phyloP scores from a whole-genome alignment of 2,797 vertebrate genomes.

The Falco biarmicus region DNA sequence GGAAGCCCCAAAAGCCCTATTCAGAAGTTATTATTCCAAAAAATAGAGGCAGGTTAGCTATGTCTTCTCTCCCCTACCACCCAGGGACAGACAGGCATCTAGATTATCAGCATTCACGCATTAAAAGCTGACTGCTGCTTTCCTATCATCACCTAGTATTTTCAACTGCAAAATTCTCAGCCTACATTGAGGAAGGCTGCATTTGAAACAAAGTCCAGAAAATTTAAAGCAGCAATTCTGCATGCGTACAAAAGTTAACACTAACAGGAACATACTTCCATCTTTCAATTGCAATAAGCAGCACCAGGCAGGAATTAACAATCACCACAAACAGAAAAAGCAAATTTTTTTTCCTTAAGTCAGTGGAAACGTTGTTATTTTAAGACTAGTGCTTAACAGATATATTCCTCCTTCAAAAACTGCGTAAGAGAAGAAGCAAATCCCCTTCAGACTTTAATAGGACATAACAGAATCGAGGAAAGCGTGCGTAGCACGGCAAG shows the following conservation, averaged over 20 bases:
- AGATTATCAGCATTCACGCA: neutral
- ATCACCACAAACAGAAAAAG: neutral
- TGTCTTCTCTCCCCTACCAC: neutral
- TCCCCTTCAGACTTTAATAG: neutral
- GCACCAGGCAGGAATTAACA: neutral
- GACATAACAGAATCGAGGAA: neutral
- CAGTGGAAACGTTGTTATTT: neutral
- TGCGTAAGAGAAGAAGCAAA: neutral
- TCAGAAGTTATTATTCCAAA: neutral
- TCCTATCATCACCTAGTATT: neutral
- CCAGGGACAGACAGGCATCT: neutral
- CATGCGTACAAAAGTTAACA: neutral
- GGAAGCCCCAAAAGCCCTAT: neutral
- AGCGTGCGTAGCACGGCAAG: fast-evolving
- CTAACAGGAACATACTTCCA: neutral
- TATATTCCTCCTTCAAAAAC: neutral
- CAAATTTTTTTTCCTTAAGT: neutral
- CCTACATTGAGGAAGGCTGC: neutral
- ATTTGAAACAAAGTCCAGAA: neutral
- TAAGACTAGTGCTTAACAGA: neutral
- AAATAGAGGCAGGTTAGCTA: neutral
- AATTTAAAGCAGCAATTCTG: neutral
- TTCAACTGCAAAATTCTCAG: neutral
- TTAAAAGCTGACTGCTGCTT: neutral
- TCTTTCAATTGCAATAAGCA: neutral